Evolutionary conservation across 1,140 invertebrate species (phyloP).

Genomic region (Cotesia typhae): DNA sequence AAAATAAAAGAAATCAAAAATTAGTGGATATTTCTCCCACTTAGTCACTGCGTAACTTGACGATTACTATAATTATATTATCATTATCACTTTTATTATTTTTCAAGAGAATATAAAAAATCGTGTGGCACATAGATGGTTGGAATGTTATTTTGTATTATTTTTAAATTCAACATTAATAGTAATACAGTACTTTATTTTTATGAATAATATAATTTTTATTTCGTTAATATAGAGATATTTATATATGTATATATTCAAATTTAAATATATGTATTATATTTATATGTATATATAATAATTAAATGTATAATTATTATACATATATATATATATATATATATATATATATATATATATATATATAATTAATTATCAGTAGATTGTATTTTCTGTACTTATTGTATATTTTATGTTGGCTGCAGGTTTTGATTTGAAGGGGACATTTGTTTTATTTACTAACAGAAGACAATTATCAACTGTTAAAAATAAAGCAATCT

Average conservation of each 20-base stretch:
- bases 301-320: conserved; percentile 50
- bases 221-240: conserved; percentile 40
- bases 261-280: conserved; percentile 48
- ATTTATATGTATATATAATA: conserved; percentile 52
- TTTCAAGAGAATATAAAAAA: conserved; percentile 65
- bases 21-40: background rate
- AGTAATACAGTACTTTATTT: conserved; percentile 61
- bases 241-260: conserved; percentile 54
- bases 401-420: conserved; percentile 58
- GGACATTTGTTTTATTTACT: conserved; percentile 49
- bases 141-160: conserved; percentile 65
- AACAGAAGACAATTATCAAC: conserved; percentile 26
- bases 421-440: conserved; percentile 65
- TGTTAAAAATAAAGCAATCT: conserved; percentile 37
- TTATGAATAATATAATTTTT: conserved; percentile 63
- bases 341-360: too few species aligned
- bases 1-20: too few species aligned
- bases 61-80: conserved; percentile 33
- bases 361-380: conserved; percentile 56
- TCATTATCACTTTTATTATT: conserved; percentile 35
- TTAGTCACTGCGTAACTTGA: conserved; percentile 23
- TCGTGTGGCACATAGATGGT: conserved; percentile 67
- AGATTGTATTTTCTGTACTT: conserved; percentile 63
- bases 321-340: conserved; percentile 51
- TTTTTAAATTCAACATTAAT: conserved; percentile 54